A percentile compares a stretch with the other conserved stretches of the same genome.
phyloP scores from a whole-genome alignment of 2,797 vertebrate species.

The Podarcis lilfordi region DNA sequence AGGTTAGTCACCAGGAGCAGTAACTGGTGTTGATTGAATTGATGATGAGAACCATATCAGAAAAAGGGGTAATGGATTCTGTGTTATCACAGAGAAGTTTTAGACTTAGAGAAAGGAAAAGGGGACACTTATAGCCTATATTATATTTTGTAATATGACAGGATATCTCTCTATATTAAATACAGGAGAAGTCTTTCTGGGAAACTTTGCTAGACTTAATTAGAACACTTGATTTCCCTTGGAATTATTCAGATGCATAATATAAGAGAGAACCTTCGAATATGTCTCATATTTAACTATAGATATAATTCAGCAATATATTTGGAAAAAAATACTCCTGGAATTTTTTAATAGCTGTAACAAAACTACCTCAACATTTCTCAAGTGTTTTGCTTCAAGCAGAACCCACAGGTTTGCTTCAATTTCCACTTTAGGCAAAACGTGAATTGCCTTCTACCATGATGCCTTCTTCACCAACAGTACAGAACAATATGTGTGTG shows the following conservation, averaged over 20 bases:
- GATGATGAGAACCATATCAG: slow-evolving; percentile 63
- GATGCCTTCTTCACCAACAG: too few species aligned
- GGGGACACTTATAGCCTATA: background rate
- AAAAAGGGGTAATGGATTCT: slow-evolving; percentile 44
- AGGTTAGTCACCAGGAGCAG: slow-evolving; percentile 63
- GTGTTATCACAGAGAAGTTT: background rate
- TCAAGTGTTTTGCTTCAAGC: background rate
- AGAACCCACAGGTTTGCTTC: background rate
- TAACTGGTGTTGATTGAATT: slow-evolving; percentile 62
- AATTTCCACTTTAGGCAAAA: background rate
- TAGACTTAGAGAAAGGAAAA: background rate
- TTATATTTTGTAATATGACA: background rate
- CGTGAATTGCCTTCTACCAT: too few species aligned
- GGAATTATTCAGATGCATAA: background rate
- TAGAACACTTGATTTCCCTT: background rate
- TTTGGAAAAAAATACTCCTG: background rate
- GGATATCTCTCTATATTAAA: background rate
- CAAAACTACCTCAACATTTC: background rate
- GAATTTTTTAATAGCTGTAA: too few species aligned
- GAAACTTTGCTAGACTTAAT: background rate
- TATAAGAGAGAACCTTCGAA: background rate
- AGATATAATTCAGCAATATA: background rate
- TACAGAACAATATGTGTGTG: too few species aligned
- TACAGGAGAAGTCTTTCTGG: background rate
- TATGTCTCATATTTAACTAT: background rate